A percentile compares a stretch with the other conserved stretches of the same genome.
phyloP scores from a whole-genome alignment of 1,140 invertebrate genomes.

The Idris sp. region DNA sequence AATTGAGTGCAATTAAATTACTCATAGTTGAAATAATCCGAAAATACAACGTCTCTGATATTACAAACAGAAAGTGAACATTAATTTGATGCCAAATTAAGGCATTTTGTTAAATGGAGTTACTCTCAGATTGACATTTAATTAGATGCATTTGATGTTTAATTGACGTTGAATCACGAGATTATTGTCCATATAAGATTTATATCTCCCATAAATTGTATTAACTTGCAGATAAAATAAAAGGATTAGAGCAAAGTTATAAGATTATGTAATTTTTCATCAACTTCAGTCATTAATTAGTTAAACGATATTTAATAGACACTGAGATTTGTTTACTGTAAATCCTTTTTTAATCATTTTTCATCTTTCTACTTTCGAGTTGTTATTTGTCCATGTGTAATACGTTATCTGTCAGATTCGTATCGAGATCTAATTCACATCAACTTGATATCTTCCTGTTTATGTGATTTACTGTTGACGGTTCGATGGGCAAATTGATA shows the following conservation, averaged over 20 bases:
- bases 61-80: constrained; percentile 49
- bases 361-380: no score
- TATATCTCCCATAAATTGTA: constrained; percentile 15
- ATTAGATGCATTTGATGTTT: constrained; percentile 53
- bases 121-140: constrained; percentile 53
- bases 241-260: neutral
- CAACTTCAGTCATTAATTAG: no score
- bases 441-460: constrained; percentile 29
- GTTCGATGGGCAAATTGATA: constrained; percentile 44
- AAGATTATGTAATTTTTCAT: no score
- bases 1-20: constrained; percentile 41
- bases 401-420: no score
- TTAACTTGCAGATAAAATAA: constrained; percentile 4
- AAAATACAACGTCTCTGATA: constrained; percentile 43
- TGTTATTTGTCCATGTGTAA: no score
- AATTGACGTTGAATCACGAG: constrained; percentile 51
- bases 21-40: constrained; percentile 45
- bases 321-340: no score
- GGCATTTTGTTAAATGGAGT: constrained; percentile 43
- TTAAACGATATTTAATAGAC: no score
- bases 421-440: constrained; percentile 34
- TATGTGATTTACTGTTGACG: constrained; percentile 36
- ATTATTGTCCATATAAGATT: constrained; percentile 50
- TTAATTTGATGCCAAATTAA: constrained; percentile 54
- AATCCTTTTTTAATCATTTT: neutral